Evolutionary conservation across 2,888 invertebrate species (phyloP), one percentile per base, ranked within the genome.

Genomic region (Poecilus cupreus): DNA sequence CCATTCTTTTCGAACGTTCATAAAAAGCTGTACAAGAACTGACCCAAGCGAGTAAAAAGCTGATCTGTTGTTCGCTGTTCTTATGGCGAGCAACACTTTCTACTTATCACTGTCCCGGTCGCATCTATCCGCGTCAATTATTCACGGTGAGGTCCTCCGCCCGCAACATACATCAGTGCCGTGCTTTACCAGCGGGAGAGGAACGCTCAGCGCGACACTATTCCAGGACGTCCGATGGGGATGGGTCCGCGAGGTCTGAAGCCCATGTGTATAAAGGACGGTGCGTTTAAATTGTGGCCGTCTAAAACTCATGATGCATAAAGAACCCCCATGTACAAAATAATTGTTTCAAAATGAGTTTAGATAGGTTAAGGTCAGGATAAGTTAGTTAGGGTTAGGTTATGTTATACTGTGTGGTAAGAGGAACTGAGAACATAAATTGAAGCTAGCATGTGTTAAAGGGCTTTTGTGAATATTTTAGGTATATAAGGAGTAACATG

Each of bases 41-140:
- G 64, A 64, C 64, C 32, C 24, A n/a, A n/a, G 4, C 8, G 26
- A 26, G 26, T 32, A 26, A 64, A 64, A 64, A 64, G n/a, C 32
- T 26, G 26, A 64, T 64, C 26, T 64, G 60, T 60, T 60, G 60
- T 64, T 20, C 26, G 11, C 5, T 13, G 60, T 26, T 64, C 60
- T 64, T 64, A 32, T 26, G 60, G 24, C 13, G 24, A 64, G 60
- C 32, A 64, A 64, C 64, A 64, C 64, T 64, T 64, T 13, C 64
- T 64, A 64, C 64, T 64, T 64, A 64, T 64, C 64, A 64, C 26
- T 64, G 64, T 64, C 64, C 64, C 3, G 26, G 37, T 32, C 22
- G 24, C 64, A 64, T 64, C n/a, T 64, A 64, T 64, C 60, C 26
- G 37, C 16, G 64, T 64, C 64, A 64, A 32, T 64, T 32, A 64